Conservation (phyloP, 1,140 invertebrate species). For the Drosophila sp. region DNA sequence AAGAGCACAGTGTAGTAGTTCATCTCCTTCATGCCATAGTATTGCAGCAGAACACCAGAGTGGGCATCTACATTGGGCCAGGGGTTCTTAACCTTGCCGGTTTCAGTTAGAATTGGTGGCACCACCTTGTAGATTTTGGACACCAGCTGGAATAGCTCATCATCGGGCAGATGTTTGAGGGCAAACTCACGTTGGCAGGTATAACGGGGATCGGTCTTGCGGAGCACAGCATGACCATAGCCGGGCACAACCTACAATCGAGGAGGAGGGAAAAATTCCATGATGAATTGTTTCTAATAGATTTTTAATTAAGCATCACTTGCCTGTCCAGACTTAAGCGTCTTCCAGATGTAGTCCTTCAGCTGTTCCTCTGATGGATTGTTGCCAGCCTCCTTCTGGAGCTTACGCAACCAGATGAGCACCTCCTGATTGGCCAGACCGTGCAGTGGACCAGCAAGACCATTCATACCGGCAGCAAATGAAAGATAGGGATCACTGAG, state of each 20-base stretch:
- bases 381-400: constrained; percentile 91
- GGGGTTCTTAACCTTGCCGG: constrained; percentile 99
- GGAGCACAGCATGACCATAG: constrained; percentile 97
- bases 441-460: constrained; percentile 97
- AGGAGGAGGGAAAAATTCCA: neutral
- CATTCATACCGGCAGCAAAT: constrained; percentile 97
- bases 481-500: constrained; percentile 97
- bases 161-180: constrained; percentile 96
- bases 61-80: constrained; percentile 99
- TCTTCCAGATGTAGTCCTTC: constrained; percentile 97
- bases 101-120: constrained; percentile 95
- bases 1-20: constrained; percentile 99
- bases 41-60: constrained; percentile 96
- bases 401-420: constrained; percentile 92
- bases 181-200: constrained; percentile 98
- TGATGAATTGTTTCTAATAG: neutral
- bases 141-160: constrained; percentile 95
- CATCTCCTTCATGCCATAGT: constrained; percentile 99
- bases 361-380: constrained; percentile 93
- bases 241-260: constrained; percentile 93
- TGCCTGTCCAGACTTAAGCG: constrained; percentile 92
- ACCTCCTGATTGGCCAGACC: constrained; percentile 98
- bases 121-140: constrained; percentile 97
- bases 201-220: constrained; percentile 97
- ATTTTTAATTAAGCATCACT: neutral